Conservation (phyloP, 2,113 vertebrate species). For the Cygnus buccinator region DNA sequence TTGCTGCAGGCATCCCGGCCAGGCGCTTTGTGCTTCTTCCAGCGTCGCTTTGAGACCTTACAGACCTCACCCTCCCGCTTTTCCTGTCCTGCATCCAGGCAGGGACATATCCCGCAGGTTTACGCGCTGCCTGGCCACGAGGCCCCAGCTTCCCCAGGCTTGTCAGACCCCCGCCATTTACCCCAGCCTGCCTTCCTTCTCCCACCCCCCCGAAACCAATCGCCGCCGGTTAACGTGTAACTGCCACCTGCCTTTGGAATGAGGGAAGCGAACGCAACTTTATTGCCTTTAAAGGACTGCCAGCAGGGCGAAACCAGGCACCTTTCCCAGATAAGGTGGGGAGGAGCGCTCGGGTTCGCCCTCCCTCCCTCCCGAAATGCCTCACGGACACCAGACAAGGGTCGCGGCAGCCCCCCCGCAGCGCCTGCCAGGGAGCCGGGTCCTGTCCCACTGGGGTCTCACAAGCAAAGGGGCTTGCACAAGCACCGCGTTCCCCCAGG, state of each 20-base stretch:
- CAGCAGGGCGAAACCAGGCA: neutral
- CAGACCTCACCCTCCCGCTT: neutral
- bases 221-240: constrained; percentile 29
- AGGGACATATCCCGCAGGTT: neutral
- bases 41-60: neutral
- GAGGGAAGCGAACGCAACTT: neutral
- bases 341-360: neutral
- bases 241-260: neutral
- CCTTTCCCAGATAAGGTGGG: neutral
- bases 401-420: neutral
- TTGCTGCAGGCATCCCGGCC: neutral
- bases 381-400: constrained; percentile 1
- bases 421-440: neutral
- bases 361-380: neutral
- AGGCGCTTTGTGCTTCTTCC: neutral
- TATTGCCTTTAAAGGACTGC: neutral
- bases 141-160: neutral
- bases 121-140: neutral
- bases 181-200: neutral
- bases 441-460: neutral
- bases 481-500: neutral
- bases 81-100: neutral
- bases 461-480: accelerated
- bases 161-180: neutral
- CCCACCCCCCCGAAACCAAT: neutral